Base-by-base conservation (phyloP, 1,140 invertebrate genomes). In the Wasmannia auropunctata region DNA sequence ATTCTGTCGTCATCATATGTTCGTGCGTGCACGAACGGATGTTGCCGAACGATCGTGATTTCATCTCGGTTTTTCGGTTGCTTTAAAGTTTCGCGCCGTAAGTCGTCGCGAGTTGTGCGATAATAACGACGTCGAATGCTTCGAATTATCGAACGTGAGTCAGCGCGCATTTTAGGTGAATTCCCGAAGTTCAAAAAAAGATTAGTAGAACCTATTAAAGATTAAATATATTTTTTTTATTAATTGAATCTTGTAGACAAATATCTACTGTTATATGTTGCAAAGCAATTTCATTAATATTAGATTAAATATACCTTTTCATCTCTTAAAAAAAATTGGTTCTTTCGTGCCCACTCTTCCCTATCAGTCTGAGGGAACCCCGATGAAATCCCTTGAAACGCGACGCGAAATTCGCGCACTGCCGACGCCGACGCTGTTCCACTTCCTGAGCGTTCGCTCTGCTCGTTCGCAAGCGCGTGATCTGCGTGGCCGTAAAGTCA, bases 301-400 rank as follows among this genome's bases (percentile, higher is more conserved):
- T n/a, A n/a, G n/a, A n/a, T n/a, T n/a, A n/a, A n/a, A n/a, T n/a
- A n/a, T n/a, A n/a, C n/a, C n/a, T n/a, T n/a, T n/a, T n/a, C n/a
- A n/a, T n/a, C n/a, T n/a, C n/a, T n/a, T n/a, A n/a, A n/a, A n/a
- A n/a, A n/a, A n/a, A n/a, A n/a, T n/a, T n/a, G n/a, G n/a, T n/a
- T n/a, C n/a, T n/a, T n/a, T n/a, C n/a, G n/a, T n/a, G n/a, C n/a
- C n/a, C n/a, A n/a, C n/a, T n/a, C n/a, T n/a, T n/a, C n/a, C n/a
- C n/a, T n/a, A 76, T 87, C 86, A 49, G 14, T 28, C 14, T n/a
- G 37, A 8, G 34, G 14, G 16, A 7, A 8, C 10, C 2, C 8
- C 54, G 72, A 86, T 87, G 86, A 87, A n/a, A n/a, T n/a, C 63
- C 72, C 62, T 58, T 37, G 51, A 69, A 85, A 85, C 28, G 31